Base-by-base conservation (phyloP, 37 sponge, comb jelly and placozoan species). In the Cladorhizidae sp. region DNA sequence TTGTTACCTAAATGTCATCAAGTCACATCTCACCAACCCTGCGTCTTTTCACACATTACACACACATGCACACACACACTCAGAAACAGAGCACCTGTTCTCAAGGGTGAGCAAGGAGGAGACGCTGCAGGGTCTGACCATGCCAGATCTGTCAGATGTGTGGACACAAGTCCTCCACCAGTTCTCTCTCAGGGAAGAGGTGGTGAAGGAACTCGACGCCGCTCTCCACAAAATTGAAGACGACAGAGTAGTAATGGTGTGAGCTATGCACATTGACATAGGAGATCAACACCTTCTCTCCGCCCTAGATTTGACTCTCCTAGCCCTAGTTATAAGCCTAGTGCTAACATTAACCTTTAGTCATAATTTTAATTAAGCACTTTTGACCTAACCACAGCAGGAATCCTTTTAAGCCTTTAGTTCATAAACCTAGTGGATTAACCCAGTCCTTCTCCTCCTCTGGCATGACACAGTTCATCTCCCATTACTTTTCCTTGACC, bases 81-180 rank as follows among this genome's bases (percentile, higher is more conserved):
- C 42, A 50, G 39, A 21, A 32, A 31, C 35, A 35, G 75, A 38
- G 21, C 26, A 49, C 26, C 40, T 57, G 37, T 37, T 29, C 6
- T 38, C 75, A n/a, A 25, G 17, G 7, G 55, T 49, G 20, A 55
- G 2, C 36, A 3, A 28, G 31, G 11, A 71, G 1, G 43, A 74
- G 15, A 15, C 22, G 2, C 36, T 74, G 7, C 33, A 74, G 56
- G 54, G 35, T 2, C 42, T 23, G 3, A 69, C 45, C 35, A 35
- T 84, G 61, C 70, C 12, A 6, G 70, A 84, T 2, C 72, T 84
- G 28, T 39, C 70, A 3, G 31, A 21, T 0, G 58, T 84, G 70
- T 84, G 85, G 85, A 43, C 22, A 5, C 45, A 77, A 35, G 49
- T 84, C 8, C 43, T 45, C 61, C 12, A 32, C 5, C 77, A 74